phyloP scores from a whole-genome alignment of 37 sponge, comb jelly and placozoan species.

The Hexactinellida sp. region DNA sequence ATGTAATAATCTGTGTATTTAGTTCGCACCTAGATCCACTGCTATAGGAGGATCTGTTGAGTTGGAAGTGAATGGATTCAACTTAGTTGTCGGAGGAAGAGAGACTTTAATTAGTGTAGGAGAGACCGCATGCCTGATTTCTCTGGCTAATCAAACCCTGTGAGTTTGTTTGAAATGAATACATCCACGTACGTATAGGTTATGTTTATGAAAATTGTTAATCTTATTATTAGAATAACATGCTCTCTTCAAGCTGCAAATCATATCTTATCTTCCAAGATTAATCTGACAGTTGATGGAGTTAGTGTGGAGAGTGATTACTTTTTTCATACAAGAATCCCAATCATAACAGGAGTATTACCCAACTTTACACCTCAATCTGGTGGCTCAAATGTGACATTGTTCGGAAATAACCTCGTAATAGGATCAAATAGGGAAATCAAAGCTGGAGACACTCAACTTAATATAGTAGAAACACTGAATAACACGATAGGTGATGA shows the following conservation, averaged over 20 bases:
- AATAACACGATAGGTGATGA: no score
- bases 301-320: not conserved
- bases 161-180: no score
- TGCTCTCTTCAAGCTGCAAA: no score
- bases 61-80: not conserved
- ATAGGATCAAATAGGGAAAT: constrained; percentile 1
- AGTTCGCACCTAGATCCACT: not conserved
- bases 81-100: not conserved
- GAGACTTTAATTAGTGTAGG: no score
- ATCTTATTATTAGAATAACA: no score
- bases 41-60: not conserved
- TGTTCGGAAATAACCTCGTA: constrained; percentile 60
- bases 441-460: not conserved
- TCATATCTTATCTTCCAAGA: not conserved
- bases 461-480: no score
- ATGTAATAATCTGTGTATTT: not conserved
- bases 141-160: no score
- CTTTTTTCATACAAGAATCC: not conserved
- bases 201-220: no score
- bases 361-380: constrained; percentile 39
- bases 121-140: no score
- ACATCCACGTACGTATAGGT: no score
- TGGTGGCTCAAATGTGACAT: constrained; percentile 47
- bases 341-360: constrained; percentile 24
- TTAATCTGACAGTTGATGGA: not conserved